phyloP scores from a whole-genome alignment of 2,888 invertebrate species.

The Agelastica alni region DNA sequence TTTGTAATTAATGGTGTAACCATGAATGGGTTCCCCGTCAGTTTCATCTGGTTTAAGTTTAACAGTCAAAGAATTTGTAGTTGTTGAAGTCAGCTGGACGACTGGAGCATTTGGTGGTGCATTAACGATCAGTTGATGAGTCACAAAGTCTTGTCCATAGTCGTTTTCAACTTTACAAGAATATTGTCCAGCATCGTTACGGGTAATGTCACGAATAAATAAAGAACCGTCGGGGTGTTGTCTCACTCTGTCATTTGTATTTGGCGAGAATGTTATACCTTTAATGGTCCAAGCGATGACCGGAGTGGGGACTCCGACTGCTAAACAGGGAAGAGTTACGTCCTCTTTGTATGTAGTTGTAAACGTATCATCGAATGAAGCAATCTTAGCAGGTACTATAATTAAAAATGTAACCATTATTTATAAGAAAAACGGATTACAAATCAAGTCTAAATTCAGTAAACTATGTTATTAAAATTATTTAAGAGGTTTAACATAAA shows the following conservation, averaged over 20 bases:
- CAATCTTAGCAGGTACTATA: constrained; percentile 89
- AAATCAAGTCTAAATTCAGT: neutral
- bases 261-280: constrained; percentile 76
- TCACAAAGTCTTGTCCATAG: constrained; percentile 90
- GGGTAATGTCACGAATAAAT: constrained; percentile 85
- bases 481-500: too few species aligned
- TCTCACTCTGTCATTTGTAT: constrained; percentile 79
- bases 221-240: constrained; percentile 89
- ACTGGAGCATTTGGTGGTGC: constrained; percentile 74
- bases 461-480: too few species aligned
- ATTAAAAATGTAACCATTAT: neutral
- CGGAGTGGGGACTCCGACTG: constrained; percentile 90
- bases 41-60: constrained; percentile 74
- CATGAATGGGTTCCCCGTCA: constrained; percentile 87
- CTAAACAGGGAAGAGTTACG: constrained; percentile 86
- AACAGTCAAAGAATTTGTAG: constrained; percentile 74
- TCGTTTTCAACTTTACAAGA: constrained; percentile 89
- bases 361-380: constrained; percentile 92
- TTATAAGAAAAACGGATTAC: constrained; percentile 7
- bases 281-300: constrained; percentile 89
- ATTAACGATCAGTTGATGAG: constrained; percentile 85
- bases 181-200: constrained; percentile 92
- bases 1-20: constrained; percentile 90
- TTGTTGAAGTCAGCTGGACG: constrained; percentile 67
- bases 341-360: constrained; percentile 91